Percentiles rank a stretch among this genome's conserved stretches.
Conservation (phyloP, 2,113 vertebrate genomes). For the Boulengeromyrus knoepffleri region DNA sequence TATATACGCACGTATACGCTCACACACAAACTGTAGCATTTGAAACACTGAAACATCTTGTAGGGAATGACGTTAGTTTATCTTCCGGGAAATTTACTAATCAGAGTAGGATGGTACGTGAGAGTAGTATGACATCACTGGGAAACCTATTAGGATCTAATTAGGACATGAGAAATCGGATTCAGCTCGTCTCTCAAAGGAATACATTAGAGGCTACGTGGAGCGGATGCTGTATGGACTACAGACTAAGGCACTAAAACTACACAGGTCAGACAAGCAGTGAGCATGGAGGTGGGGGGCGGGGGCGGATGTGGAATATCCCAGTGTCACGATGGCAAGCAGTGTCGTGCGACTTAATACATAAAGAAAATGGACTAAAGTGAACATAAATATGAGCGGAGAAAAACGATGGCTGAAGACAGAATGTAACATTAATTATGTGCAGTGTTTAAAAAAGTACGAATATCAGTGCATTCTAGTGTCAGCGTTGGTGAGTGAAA, state of each 20-base stretch:
- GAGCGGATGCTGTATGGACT: conserved; percentile 21
- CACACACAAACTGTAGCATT: not conserved
- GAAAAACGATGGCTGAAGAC: not conserved
- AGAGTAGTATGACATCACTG: conserved; percentile 30
- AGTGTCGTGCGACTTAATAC: conserved; percentile 9
- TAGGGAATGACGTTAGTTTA: conserved; percentile 35
- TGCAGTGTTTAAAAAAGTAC: conserved; percentile 41
- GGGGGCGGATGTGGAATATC: not conserved
- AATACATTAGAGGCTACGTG: conserved; percentile 41
- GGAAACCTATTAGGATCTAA: not conserved
- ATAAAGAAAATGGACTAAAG: conserved; percentile 13
- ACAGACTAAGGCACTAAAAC: conserved; percentile 69
- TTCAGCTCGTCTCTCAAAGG: not conserved
- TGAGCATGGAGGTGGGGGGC: not conserved
- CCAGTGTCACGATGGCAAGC: conserved; percentile 20
- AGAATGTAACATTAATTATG: conserved; percentile 25
- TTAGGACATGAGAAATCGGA: conserved; percentile 30
- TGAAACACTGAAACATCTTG: conserved; percentile 3
- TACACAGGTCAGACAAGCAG: conserved; percentile 50
- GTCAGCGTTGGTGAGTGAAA: conserved; percentile 14
- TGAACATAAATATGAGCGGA: conserved; percentile 6
- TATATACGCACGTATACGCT: conserved; percentile 12
- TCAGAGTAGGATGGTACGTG: conserved; percentile 41
- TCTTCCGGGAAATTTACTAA: conserved; percentile 51
- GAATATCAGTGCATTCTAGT: conserved; percentile 45